Conservation (phyloP, 2,113 vertebrate genomes). For the Noturus placidus region DNA sequence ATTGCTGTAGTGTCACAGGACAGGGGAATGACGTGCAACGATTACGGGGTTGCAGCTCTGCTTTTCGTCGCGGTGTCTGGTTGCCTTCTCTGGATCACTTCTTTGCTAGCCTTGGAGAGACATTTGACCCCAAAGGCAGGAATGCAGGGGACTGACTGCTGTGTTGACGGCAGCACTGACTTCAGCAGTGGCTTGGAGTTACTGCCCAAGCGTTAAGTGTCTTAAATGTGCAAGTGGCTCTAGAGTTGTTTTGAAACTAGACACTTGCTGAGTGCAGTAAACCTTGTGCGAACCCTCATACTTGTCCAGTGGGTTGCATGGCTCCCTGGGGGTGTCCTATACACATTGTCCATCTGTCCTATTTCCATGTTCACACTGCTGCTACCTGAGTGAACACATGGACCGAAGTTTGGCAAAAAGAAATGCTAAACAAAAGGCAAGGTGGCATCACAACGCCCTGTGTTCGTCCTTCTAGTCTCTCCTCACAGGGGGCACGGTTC, state of each 20-base stretch:
- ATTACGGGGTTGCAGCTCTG: conserved; percentile 64
- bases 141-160: conserved; percentile 70
- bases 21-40: conserved; percentile 69
- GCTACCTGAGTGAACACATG: conserved; percentile 27
- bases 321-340: conserved; percentile 36
- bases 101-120: conserved; percentile 57
- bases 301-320: conserved; percentile 53
- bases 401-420: conserved; percentile 1
- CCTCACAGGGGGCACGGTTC: conserved; percentile 83
- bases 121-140: conserved; percentile 65
- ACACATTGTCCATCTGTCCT: conserved; percentile 49
- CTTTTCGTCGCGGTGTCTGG: conserved; percentile 67
- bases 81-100: conserved; percentile 69
- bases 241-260: conserved; percentile 73
- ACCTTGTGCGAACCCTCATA: conserved; percentile 38
- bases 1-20: conserved; percentile 77
- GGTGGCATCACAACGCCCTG: conserved; percentile 25
- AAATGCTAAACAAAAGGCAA: conserved; percentile 25
- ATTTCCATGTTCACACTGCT: conserved; percentile 6
- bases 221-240: conserved; percentile 52
- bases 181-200: conserved; percentile 63
- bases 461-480: conserved; percentile 27
- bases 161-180: conserved; percentile 66
- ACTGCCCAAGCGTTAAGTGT: conserved; percentile 56
- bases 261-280: conserved; percentile 67